phyloP scores from a whole-genome alignment of 1,140 invertebrate species.

The Ephestia elutella region DNA sequence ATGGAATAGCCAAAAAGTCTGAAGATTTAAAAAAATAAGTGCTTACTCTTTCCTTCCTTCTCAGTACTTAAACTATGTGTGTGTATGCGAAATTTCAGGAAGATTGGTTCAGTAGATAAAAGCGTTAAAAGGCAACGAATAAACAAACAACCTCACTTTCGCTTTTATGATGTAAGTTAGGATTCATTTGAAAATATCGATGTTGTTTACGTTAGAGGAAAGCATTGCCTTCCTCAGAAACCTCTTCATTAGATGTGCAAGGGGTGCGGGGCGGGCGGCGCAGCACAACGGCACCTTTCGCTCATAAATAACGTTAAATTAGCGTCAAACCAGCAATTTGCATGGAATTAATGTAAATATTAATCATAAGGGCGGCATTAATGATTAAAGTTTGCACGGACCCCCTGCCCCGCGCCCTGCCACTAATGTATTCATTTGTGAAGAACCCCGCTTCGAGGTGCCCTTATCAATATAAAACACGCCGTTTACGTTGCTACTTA shows the following conservation, averaged over 20 bases:
- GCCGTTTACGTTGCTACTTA: neutral
- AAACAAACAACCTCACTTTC: no score
- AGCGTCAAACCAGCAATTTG: conserved; percentile 36
- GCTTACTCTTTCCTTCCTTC: no score
- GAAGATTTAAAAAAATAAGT: no score
- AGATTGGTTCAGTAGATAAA: no score
- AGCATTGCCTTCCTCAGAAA: neutral
- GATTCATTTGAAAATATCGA: no score
- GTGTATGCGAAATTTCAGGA: no score
- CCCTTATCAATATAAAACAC: neutral
- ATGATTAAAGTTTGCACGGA: conserved; percentile 38
- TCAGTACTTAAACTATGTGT: no score
- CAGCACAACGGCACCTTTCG: neutral
- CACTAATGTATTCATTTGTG: conserved; percentile 11
- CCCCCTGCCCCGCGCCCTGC: conserved; percentile 8
- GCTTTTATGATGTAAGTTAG: no score
- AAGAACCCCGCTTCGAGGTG: neutral
- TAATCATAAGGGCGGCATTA: conserved; percentile 44
- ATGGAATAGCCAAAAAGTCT: no score
- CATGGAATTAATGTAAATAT: conserved; percentile 55
- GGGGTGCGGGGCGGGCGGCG: neutral
- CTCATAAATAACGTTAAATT: conserved; percentile 27
- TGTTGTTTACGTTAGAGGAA: neutral
- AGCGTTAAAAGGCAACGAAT: no score
- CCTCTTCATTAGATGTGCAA: neutral